These are phyloP conservation scores for Phyllopteryx taeniolatus DNA, from an alignment of 2,113 vertebrate genomes.

Conservation along the genomic window DNA sequence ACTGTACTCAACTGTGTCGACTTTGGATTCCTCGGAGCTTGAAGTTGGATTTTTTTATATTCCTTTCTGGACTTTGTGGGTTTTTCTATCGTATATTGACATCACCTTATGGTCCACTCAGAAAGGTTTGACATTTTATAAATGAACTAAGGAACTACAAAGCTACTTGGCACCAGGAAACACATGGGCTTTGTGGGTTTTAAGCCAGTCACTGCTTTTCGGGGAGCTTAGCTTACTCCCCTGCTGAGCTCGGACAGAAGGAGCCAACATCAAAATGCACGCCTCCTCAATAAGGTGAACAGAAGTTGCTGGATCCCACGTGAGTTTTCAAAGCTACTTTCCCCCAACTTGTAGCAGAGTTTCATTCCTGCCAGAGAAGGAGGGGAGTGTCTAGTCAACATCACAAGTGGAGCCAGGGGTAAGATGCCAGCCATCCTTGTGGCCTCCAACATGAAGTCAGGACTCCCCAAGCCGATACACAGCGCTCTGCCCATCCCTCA, in stretches of 20 bases:
- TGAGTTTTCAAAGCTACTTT: not conserved
- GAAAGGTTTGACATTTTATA: constrained; percentile 16
- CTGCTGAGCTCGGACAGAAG: constrained; percentile 32
- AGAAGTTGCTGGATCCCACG: constrained; percentile 7
- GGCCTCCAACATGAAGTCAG: constrained; percentile 96
- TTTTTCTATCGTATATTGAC: constrained; percentile 6
- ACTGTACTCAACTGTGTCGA: constrained; percentile 12
- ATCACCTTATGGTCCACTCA: not conserved
- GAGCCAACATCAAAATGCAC: constrained; percentile 16
- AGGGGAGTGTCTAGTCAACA: constrained; percentile 10
- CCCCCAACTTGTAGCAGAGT: not conserved
- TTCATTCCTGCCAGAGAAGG: constrained; percentile 7
- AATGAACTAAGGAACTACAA: constrained; percentile 17
- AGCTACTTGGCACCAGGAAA: constrained; percentile 16
- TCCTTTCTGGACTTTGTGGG: constrained; percentile 18
- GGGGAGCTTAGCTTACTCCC: constrained; percentile 28
- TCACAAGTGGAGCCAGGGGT: constrained; percentile 38
- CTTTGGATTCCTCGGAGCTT: constrained; percentile 36
- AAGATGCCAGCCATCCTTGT: constrained; percentile 97
- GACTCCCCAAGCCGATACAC: constrained; percentile 94
- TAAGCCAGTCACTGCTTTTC: constrained; percentile 33
- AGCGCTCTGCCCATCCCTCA: constrained; percentile 90
- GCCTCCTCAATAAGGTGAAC: not conserved
- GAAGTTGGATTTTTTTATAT: constrained; percentile 21
- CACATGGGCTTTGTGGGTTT: constrained; percentile 40